Conservation (phyloP, 2,888 invertebrate genomes). For the Crossocerus cetratus region DNA sequence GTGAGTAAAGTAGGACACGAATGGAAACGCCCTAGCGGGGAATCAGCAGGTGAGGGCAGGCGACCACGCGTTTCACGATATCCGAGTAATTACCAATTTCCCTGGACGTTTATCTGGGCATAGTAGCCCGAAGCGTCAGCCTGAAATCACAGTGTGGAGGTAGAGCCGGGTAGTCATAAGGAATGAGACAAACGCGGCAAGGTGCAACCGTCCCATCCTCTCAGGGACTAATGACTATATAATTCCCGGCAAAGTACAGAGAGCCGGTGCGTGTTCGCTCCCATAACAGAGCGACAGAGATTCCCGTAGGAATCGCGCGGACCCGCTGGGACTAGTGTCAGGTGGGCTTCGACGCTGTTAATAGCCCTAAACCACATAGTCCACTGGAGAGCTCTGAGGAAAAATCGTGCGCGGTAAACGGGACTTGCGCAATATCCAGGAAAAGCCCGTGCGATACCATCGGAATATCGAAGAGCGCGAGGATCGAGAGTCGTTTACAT, state of each 20-base stretch:
- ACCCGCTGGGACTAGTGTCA: neutral
- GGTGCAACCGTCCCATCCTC: neutral
- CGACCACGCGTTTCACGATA: slow-evolving; percentile 29
- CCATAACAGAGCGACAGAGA: neutral
- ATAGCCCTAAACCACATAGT: neutral
- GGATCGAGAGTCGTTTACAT: too few species aligned
- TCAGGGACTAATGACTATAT: slow-evolving; percentile 5
- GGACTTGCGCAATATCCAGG: neutral
- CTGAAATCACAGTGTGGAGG: slow-evolving; percentile 34
- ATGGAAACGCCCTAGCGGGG: neutral
- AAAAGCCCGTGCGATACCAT: neutral
- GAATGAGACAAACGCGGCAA: neutral
- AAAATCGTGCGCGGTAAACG: neutral
- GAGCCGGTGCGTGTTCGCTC: neutral
- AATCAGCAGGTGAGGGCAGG: neutral
- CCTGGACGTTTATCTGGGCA: slow-evolving; percentile 43
- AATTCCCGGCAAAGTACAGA: neutral
- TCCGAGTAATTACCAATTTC: slow-evolving; percentile 51
- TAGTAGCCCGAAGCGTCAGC: slow-evolving; percentile 21
- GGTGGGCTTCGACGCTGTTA: neutral
- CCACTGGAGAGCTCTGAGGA: neutral
- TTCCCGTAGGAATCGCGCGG: neutral
- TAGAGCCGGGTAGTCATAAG: neutral
- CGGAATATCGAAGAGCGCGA: too few species aligned
- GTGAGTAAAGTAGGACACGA: slow-evolving; percentile 31